Base-by-base conservation (phyloP, 2,113 vertebrate species). In the Clarias macrocephalus region DNA sequence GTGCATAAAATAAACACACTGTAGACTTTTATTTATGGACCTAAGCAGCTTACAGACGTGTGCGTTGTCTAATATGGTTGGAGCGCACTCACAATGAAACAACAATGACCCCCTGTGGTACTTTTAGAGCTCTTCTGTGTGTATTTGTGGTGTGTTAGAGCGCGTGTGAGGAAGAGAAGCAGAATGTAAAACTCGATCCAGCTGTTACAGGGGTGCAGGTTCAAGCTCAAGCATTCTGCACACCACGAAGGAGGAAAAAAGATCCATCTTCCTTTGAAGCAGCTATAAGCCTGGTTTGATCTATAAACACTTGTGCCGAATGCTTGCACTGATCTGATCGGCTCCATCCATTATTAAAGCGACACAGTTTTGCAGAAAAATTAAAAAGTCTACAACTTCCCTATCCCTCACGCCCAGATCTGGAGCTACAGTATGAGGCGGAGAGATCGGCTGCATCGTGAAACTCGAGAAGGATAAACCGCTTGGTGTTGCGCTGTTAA, bases 81-180 rank as follows among this genome's bases (percentile, higher is more conserved):
- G 30, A 76, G n/a, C 56, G 16, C 28, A 63, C 54, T 81, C 28
- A 84, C 15, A 48, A 79, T 83, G 83, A 84, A 89, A 66, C 88
- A 87, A 89, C 82, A 89, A 86, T 82, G 85, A 80, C 88, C 76
- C 88, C 88, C 70, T 87, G 85, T 81, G 88, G 82, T 37, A n/a
- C 42, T 16, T 75, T 9, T 63, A 59, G 15, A 25, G 59, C 12
- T 68, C 59, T 82, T 48, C 52, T 79, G n/a, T 8, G 52, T 19
- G 66, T 30, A 28, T 30, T 12, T 16, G 65, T 68, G 65, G 16
- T 42, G 33, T 75, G 72, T 75, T 12, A 7, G 37, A 25, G 73
- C 13, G 19, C 52, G 73, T 68, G 66, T 11, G 66, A 33, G 28
- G 6, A 16, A 70, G 13, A 70, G 66, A 33, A 33, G 15, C n/a